Evolutionary conservation across 2,888 invertebrate species (phyloP).

Genomic region (Keiferia lycopersicella): DNA sequence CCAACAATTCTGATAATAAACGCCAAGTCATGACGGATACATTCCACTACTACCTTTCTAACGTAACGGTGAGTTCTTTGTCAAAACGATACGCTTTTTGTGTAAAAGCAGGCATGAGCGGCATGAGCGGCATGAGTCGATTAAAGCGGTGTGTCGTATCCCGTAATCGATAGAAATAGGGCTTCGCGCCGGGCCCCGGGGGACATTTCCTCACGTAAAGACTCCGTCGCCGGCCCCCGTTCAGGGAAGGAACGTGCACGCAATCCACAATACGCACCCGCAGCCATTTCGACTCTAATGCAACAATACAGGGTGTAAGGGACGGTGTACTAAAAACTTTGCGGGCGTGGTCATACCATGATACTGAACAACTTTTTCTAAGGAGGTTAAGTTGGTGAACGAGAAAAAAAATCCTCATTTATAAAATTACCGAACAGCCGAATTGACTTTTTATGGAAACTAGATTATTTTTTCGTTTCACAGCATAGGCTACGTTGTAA

Average conservation of each 20-base stretch:
- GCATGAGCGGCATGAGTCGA: too few species aligned
- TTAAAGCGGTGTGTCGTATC: conserved; percentile 35
- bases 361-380: too few species aligned
- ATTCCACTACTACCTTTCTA: neutral
- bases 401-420: too few species aligned
- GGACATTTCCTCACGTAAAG: conserved; percentile 63
- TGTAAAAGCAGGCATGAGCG: conserved; percentile 22
- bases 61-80: conserved; percentile 19
- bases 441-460: too few species aligned
- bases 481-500: too few species aligned
- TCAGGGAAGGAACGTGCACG: conserved; percentile 62
- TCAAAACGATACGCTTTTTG: conserved; percentile 19
- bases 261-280: conserved; percentile 54
- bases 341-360: too few species aligned
- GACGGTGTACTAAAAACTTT: too few species aligned
- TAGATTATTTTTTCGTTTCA: too few species aligned
- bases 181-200: conserved; percentile 43
- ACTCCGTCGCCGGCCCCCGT: conserved; percentile 53
- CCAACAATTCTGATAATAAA: neutral
- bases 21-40: conserved; percentile 26
- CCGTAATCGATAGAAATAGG: conserved; percentile 50
- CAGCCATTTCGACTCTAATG: conserved; percentile 40
- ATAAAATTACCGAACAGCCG: too few species aligned
- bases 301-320: conserved; percentile 43
- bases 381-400: too few species aligned